These are phyloP conservation scores for Harpalus rufipes DNA, from an alignment of 2,888 invertebrate genomes.

Conservation along the genomic window DNA sequence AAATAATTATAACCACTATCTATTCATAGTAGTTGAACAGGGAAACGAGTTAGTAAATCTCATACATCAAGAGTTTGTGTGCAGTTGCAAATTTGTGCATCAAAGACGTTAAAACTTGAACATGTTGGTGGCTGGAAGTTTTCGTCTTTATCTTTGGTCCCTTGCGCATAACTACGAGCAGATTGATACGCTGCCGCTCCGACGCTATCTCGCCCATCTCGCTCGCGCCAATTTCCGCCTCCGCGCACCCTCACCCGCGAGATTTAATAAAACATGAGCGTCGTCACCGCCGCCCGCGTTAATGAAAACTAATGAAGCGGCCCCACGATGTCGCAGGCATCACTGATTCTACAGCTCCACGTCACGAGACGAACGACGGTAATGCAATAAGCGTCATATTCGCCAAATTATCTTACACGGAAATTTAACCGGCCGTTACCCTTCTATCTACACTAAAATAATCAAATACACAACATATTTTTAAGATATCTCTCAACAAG, in stretches of 20 bases:
- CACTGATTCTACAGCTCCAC: conserved; percentile 8
- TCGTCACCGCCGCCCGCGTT: conserved; percentile 62
- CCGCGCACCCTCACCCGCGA: conserved; percentile 66
- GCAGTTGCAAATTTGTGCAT: conserved; percentile 40
- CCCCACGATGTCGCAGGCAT: conserved; percentile 59
- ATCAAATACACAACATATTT: neutral
- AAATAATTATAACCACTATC: conserved; percentile 23
- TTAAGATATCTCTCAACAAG: conserved; percentile 3
- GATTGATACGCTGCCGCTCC: conserved; percentile 35
- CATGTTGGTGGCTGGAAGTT: conserved; percentile 12
- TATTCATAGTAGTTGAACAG: neutral
- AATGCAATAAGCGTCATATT: conserved; percentile 65
- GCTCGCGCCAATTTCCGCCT: conserved; percentile 38
- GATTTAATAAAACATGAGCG: conserved; percentile 70
- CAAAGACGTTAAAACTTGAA: conserved; percentile 33
- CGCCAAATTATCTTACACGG: conserved; percentile 62
- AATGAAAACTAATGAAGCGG: conserved; percentile 70
- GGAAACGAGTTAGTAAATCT: conserved; percentile 10
- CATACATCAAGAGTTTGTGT: conserved; percentile 22
- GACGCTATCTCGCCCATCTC: conserved; percentile 39
- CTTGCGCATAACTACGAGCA: conserved; percentile 31
- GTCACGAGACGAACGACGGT: conserved; percentile 14
- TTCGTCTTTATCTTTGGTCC: conserved; percentile 27
- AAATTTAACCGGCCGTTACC: conserved; percentile 49
- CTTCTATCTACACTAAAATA: neutral